A percentile compares a stretch with the other conserved stretches of the same genome.
phyloP scores from a whole-genome alignment of 2,888 invertebrate species.

The Drosophila parthenogenetica region DNA sequence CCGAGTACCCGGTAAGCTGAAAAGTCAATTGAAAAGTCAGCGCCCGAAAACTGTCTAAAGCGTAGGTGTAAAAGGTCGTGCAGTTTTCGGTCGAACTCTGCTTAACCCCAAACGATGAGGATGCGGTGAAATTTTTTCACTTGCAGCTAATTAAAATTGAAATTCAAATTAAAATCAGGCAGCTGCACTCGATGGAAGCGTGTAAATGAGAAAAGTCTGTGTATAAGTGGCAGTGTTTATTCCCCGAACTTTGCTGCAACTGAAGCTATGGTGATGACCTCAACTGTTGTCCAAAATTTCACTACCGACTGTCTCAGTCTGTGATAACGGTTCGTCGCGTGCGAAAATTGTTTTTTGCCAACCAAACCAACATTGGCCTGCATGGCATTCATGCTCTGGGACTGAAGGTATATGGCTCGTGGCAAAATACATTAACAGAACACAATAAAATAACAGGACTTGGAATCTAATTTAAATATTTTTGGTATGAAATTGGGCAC shows the following conservation, averaged over 20 bases:
- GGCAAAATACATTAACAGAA: neutral
- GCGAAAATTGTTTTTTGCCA: conserved; percentile 14
- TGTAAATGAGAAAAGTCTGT: conserved; percentile 1
- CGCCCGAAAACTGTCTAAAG: conserved; percentile 24
- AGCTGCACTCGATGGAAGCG: conserved; percentile 23
- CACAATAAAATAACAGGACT: neutral
- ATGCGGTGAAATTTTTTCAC: conserved; percentile 1
- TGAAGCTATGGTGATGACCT: conserved; percentile 52
- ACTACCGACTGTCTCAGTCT: conserved; percentile 14
- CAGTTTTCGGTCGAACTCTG: conserved; percentile 10
- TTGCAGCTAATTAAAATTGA: conserved; percentile 29
- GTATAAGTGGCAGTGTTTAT: neutral
- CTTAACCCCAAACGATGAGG: neutral
- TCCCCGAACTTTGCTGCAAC: conserved; percentile 25
- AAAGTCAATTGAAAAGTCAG: conserved; percentile 67
- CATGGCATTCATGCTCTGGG: neutral
- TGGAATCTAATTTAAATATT: too few species aligned
- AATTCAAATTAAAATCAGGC: conserved; percentile 1
- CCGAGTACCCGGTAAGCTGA: conserved; percentile 9
- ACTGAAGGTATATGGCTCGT: neutral
- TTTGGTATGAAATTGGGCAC: too few species aligned
- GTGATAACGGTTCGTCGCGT: conserved; percentile 20
- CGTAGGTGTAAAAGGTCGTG: conserved; percentile 9
- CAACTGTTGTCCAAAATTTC: conserved; percentile 18
- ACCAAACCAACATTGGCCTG: neutral